phyloP scores from a whole-genome alignment of 35 echinoderm and acorn worm genomes.

The Chiridota heheva region DNA sequence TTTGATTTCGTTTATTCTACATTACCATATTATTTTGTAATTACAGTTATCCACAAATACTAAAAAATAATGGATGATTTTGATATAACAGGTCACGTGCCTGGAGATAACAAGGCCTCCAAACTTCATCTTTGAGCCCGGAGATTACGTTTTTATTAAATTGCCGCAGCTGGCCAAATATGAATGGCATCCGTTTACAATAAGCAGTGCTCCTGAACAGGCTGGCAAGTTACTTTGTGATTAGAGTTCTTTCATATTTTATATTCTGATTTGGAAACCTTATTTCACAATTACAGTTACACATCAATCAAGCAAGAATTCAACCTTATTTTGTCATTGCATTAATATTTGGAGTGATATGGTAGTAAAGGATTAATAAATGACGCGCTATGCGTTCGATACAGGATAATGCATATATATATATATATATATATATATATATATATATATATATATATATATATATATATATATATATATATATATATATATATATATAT shows the following conservation, averaged over 20 bases:
- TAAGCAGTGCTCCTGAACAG: constrained; percentile 38
- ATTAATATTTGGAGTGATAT: background rate
- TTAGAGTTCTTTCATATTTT: background rate
- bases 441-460: too few relatives aligned
- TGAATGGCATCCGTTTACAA: constrained; percentile 58
- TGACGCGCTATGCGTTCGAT: background rate
- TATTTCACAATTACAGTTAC: background rate
- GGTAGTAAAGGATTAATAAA: background rate
- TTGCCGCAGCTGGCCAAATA: constrained; percentile 16
- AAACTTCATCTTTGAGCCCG: constrained; percentile 40
- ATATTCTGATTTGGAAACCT: background rate
- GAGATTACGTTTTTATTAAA: constrained; percentile 47
- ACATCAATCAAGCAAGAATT: background rate
- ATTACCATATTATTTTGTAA: background rate
- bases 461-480: too few relatives aligned
- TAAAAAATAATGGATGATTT: too few relatives aligned
- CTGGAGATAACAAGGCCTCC: constrained; percentile 40
- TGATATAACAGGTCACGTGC: constrained; percentile 28
- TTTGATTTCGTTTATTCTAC: background rate
- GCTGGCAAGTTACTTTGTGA: constrained; percentile 6
- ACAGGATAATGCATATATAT: too few relatives aligned
- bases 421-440: too few relatives aligned
- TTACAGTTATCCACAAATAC: too few relatives aligned
- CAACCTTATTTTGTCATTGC: background rate
- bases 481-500: too few relatives aligned